Evolutionary conservation across 2,888 invertebrate genomes (phyloP), one percentile per base, ranked within the genome.

Genomic region (Barypeithes pellucidus): DNA sequence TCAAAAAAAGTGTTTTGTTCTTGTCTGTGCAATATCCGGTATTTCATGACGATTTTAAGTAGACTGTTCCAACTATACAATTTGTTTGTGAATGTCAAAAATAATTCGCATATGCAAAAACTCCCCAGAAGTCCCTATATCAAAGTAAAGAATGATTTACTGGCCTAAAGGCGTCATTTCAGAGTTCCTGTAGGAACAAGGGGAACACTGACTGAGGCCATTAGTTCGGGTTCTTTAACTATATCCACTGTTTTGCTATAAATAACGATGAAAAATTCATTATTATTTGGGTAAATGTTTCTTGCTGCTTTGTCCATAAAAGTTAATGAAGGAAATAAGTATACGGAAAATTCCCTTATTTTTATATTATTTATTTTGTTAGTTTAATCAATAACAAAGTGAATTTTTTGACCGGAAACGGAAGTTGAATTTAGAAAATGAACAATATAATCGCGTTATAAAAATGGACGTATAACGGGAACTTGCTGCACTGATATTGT

Each of bases 231-330:
- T 29, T 52, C 52, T 52, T 52, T 52, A 52, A 52, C 52, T 29
- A 52, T 52, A 52, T 52, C 52, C 22, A 52, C 52, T 52, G 52
- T 52, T 52, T 52, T 52, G 52, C 52, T 14, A 52, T 52, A 52
- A 52, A 52, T 52, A 29, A 52, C 52, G 52, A 52, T 29, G 52
- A 52, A 52, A 52, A 52, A 29, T 52, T 52, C 29, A 29, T 52
- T 14, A 52, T 29, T 29, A 52, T 29, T 24, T 52, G 52, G 52
- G 14, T 52, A n/a, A 52, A 52, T 52, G 52, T 52, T 52, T 24
- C 52, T 52, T 29, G 52, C 24, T 52, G 12, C 29, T 29, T 52
- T 52, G 52, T 52, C 52, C 52, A 52, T 52, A 29, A 52, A 52
- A 24, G 22, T 22, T 50, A 52, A 52, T 22, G 52, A 52, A 14